Percentiles rank a stretch among this genome's conserved stretches.
Conservation (phyloP, 2,797 vertebrate species). For the Parotocinclus haroldoi region DNA sequence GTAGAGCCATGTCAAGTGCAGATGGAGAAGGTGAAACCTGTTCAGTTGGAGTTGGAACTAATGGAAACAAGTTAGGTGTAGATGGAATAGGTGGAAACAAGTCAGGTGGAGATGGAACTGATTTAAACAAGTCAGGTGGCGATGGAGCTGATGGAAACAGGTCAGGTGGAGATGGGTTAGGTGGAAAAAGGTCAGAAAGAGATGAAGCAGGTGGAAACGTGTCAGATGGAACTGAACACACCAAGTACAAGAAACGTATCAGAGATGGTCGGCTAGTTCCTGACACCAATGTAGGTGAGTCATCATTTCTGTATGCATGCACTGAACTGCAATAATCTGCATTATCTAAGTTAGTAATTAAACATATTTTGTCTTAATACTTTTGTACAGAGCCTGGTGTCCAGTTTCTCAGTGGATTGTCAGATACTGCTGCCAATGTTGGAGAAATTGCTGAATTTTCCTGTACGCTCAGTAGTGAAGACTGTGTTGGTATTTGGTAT, state of each 20-base stretch:
- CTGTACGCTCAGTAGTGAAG: constrained; percentile 75
- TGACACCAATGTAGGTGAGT: constrained; percentile 32
- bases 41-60: constrained; percentile 9
- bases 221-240: constrained; percentile 22
- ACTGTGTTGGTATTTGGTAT: constrained; percentile 76
- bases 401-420: constrained; percentile 74
- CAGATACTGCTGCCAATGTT: constrained; percentile 64
- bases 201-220: too few species aligned
- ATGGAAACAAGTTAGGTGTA: constrained; percentile 18
- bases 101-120: constrained; percentile 19
- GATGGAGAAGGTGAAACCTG: constrained; percentile 23
- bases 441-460: constrained; percentile 71
- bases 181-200: too few species aligned
- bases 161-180: constrained; percentile 28
- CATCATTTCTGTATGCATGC: not conserved
- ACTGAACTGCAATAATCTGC: not conserved
- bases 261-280: constrained; percentile 52
- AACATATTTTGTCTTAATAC: not conserved
- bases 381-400: constrained; percentile 55
- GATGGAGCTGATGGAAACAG: constrained; percentile 6
- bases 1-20: too few species aligned
- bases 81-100: constrained; percentile 9
- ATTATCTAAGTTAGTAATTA: not conserved
- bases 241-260: constrained; percentile 51
- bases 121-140: constrained; percentile 19